These are phyloP conservation scores for Zaprionus ornatus DNA, from an alignment of 1,140 invertebrate species.

Conservation along the genomic window DNA sequence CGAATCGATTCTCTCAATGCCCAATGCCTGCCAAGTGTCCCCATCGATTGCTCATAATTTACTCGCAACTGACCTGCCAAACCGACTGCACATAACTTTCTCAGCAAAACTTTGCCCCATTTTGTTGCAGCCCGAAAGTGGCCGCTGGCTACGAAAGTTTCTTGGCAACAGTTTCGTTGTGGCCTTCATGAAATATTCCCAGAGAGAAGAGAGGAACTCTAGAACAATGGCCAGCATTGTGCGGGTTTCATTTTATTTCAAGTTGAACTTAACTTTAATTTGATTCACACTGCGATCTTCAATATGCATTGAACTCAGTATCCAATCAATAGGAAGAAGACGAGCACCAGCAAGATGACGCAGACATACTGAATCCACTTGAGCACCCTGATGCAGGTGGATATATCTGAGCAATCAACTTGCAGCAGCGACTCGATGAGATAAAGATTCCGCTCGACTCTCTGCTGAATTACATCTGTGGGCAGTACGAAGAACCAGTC, in stretches of 20 bases:
- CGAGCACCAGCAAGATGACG: not conserved
- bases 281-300: not conserved
- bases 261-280: not conserved
- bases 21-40: not conserved
- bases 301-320: not conserved
- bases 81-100: not conserved
- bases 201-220: not conserved
- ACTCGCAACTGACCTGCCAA: conserved; percentile 2
- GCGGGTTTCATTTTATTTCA: not conserved
- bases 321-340: not conserved
- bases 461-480: not conserved
- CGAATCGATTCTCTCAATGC: not conserved
- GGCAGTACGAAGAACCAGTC: conserved; percentile 30
- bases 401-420: not conserved
- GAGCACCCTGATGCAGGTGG: not conserved
- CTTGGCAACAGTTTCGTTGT: not conserved
- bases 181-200: not conserved
- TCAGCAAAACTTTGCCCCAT: not conserved
- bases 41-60: not conserved
- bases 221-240: not conserved
- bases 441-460: not conserved
- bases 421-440: not conserved
- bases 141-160: not conserved
- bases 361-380: conserved; percentile 14
- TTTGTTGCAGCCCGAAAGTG: not conserved